phyloP scores from a whole-genome alignment of 1,140 invertebrate species.

The Drosophila bocqueti region DNA sequence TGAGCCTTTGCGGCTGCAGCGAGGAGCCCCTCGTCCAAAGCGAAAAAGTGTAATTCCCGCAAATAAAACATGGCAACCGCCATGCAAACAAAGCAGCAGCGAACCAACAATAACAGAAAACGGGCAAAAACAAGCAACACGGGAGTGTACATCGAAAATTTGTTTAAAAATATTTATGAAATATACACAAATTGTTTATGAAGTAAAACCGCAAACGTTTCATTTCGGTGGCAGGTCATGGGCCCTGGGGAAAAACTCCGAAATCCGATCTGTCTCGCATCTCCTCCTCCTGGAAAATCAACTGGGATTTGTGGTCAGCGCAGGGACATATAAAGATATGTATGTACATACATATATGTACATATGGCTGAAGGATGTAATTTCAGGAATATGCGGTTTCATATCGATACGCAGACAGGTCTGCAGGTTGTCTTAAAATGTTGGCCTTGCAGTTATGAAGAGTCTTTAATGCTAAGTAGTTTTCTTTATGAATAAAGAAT shows the following conservation, averaged over 20 bases:
- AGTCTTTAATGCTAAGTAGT: neutral
- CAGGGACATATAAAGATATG: neutral
- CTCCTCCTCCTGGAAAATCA: neutral
- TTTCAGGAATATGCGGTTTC: conserved; percentile 12
- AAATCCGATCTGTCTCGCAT: conserved; percentile 41
- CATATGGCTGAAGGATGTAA: conserved; percentile 5
- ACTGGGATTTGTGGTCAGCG: conserved; percentile 14
- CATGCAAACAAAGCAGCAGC: conserved; percentile 48
- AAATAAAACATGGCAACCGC: conserved; percentile 65
- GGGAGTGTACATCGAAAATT: conserved; percentile 31
- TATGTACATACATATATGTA: neutral
- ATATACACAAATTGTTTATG: conserved; percentile 75
- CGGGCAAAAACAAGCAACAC: conserved; percentile 6
- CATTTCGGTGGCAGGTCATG: conserved; percentile 47
- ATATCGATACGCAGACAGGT: conserved; percentile 5
- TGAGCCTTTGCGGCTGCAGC: conserved; percentile 56
- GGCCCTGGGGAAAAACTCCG: conserved; percentile 11
- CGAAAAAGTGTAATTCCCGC: conserved; percentile 57
- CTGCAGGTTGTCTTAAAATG: neutral
- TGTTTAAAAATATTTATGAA: conserved; percentile 68
- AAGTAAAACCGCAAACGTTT: conserved; percentile 75
- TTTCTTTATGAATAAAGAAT: neutral
- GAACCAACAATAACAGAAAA: conserved; percentile 25
- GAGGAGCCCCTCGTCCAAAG: neutral
- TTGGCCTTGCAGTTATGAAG: too few relatives aligned